Conservation (phyloP, 2,888 invertebrate species). For the Epinotia brunnichana region DNA sequence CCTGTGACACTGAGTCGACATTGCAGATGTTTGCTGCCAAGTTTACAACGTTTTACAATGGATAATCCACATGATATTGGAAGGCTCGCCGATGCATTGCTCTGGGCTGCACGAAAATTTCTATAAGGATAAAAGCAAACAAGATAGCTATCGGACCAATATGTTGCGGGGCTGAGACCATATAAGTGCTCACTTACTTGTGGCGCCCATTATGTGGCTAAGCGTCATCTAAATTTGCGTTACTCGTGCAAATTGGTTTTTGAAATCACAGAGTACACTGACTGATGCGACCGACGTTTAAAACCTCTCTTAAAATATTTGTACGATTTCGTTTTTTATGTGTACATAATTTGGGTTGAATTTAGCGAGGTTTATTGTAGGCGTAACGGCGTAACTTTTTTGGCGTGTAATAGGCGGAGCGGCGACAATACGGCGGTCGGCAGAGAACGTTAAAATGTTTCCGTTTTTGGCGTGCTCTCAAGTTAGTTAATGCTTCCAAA, state of each 20-base stretch:
- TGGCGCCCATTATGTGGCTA: slow-evolving; percentile 46
- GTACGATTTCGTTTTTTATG: slow-evolving; percentile 53
- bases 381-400: slow-evolving; percentile 62
- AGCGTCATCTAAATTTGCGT: slow-evolving; percentile 53
- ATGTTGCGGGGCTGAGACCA: slow-evolving; percentile 62
- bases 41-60: slow-evolving; percentile 75
- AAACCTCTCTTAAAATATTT: slow-evolving; percentile 64
- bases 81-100: slow-evolving; percentile 80
- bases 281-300: slow-evolving; percentile 62
- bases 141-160: slow-evolving; percentile 79
- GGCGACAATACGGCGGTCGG: slow-evolving; percentile 68
- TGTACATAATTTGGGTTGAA: slow-evolving; percentile 36
- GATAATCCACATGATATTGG: slow-evolving; percentile 82
- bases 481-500: slow-evolving; percentile 81
- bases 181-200: slow-evolving; percentile 50
- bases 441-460: slow-evolving; percentile 73
- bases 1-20: slow-evolving; percentile 53
- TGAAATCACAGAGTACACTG: slow-evolving; percentile 50
- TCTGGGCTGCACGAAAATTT: slow-evolving; percentile 82
- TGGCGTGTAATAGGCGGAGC: slow-evolving; percentile 66
- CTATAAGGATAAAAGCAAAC: slow-evolving; percentile 84
- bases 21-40: slow-evolving; percentile 54
- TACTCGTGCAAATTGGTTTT: slow-evolving; percentile 57
- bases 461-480: slow-evolving; percentile 81
- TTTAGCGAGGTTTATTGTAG: slow-evolving; percentile 47